Evolutionary conservation across 2,888 invertebrate species (phyloP).

Genomic region (Agriopis aurantiaria): DNA sequence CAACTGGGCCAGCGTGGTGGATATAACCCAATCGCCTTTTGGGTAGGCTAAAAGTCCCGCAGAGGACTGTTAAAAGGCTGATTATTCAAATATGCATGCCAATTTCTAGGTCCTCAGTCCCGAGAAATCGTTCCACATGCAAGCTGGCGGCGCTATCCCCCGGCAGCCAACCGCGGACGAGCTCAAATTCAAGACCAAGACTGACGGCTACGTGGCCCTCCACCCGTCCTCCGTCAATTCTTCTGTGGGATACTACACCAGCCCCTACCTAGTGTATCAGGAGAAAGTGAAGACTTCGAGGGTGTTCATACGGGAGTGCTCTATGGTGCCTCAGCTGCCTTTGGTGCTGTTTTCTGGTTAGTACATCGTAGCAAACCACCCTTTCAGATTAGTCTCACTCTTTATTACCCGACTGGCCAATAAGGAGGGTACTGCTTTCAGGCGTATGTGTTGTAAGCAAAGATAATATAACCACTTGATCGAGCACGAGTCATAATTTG

Average conservation of each 20-base stretch:
- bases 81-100: background rate
- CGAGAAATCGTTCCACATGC: conserved; percentile 91
- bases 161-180: conserved; percentile 90
- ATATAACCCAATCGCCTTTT: too few relatives aligned
- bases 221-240: conserved; percentile 93
- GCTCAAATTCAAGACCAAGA: conserved; percentile 90
- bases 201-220: conserved; percentile 90
- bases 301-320: conserved; percentile 92
- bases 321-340: conserved; percentile 92
- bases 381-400: background rate
- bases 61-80: too few relatives aligned
- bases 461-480: too few relatives aligned
- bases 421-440: too few relatives aligned
- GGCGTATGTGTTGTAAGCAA: too few relatives aligned
- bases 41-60: too few relatives aligned
- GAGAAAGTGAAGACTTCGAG: conserved; percentile 93
- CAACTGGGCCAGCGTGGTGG: too few relatives aligned
- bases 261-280: conserved; percentile 93
- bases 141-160: conserved; percentile 91
- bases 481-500: too few relatives aligned
- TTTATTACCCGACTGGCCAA: background rate
- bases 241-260: conserved; percentile 87
- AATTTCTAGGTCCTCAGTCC: conserved; percentile 88
- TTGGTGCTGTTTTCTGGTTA: conserved; percentile 89
- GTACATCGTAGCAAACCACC: conserved; percentile 27